phyloP scores from a whole-genome alignment of 2,888 invertebrate species.

The Cerastis rubricosa region DNA sequence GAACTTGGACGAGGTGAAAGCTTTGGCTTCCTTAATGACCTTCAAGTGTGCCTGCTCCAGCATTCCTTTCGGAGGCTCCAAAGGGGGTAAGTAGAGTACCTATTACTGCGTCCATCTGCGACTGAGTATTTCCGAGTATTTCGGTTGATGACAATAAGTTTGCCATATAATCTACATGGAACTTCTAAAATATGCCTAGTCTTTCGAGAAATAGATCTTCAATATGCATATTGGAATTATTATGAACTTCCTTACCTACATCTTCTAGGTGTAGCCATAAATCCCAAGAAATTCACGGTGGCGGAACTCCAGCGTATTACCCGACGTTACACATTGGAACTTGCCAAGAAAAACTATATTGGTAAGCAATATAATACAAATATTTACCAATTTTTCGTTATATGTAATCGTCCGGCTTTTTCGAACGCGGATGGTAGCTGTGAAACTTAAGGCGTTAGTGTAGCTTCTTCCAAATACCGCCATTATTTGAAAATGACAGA shows the following conservation, averaged over 20 bases:
- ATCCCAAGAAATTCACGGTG: conserved; percentile 93
- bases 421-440: not conserved
- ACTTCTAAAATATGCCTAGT: not conserved
- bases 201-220: not conserved
- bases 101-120: not conserved
- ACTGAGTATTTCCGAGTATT: not conserved
- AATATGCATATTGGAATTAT: not conserved
- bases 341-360: conserved; percentile 94
- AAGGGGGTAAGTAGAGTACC: conserved; percentile 85
- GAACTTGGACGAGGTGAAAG: conserved; percentile 94
- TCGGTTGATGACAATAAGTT: not conserved
- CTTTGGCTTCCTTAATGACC: conserved; percentile 95
- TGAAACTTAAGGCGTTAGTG: not conserved
- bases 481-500: not conserved
- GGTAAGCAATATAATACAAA: conserved; percentile 76
- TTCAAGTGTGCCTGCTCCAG: conserved; percentile 95
- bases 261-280: conserved; percentile 92
- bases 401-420: not conserved
- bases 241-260: not conserved
- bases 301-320: conserved; percentile 95
- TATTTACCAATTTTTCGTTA: not conserved
- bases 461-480: not conserved
- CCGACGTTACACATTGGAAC: conserved; percentile 93
- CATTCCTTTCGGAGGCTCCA: conserved; percentile 95
- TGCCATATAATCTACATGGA: not conserved